Conservation (phyloP, 2,888 invertebrate species). For the Philopedon plagiatum region DNA sequence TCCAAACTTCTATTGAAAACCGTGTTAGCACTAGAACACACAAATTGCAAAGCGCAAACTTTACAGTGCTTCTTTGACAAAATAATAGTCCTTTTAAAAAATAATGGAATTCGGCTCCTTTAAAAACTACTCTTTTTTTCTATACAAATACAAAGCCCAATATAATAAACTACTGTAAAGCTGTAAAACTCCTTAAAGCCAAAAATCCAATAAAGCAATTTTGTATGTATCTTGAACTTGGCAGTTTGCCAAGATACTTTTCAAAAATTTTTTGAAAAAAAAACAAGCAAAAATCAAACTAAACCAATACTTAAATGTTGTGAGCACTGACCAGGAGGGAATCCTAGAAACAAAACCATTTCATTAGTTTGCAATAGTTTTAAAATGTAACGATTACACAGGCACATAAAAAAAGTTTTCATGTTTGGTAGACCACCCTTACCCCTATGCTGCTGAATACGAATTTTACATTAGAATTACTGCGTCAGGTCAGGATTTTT, state of each 20-base stretch:
- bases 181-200: neutral
- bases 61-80: neutral
- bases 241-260: neutral
- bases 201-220: conserved; percentile 6
- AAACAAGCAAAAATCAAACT: conserved; percentile 14
- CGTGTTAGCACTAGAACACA: neutral
- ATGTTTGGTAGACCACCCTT: too few relatives aligned
- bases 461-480: too few relatives aligned
- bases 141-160: too few relatives aligned
- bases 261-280: conserved; percentile 20
- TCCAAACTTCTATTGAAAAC: neutral
- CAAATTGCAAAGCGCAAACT: neutral
- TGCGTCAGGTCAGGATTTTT: too few relatives aligned
- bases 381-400: too few relatives aligned
- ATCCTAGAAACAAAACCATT: conserved; percentile 40
- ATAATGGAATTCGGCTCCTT: too few relatives aligned
- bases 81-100: neutral
- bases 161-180: neutral
- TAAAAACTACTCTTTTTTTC: too few relatives aligned
- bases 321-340: conserved; percentile 41
- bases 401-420: too few relatives aligned
- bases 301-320: conserved; percentile 29
- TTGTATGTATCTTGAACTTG: neutral
- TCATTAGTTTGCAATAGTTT: neutral
- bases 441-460: too few relatives aligned